Conservation (phyloP, 2,797 vertebrate species). For the Cichlasoma orientale region DNA sequence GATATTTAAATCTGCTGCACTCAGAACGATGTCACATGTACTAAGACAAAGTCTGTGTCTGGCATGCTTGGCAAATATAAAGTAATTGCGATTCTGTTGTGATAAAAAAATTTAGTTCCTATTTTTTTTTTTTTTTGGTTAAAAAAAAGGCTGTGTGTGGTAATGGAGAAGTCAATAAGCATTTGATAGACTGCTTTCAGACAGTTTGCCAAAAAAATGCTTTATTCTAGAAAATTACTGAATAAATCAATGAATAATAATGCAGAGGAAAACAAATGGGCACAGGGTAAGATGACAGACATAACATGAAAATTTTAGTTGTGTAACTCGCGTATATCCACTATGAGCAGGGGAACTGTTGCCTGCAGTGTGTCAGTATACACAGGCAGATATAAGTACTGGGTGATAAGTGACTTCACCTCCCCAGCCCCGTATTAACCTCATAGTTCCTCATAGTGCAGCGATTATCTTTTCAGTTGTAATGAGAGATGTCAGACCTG, state of each 20-base stretch:
- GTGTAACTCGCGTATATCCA: neutral
- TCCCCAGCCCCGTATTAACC: constrained; percentile 12
- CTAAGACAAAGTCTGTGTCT: neutral
- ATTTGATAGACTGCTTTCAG: neutral
- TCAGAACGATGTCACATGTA: neutral
- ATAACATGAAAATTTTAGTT: neutral
- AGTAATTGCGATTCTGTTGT: neutral
- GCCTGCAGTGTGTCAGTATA: constrained; percentile 29
- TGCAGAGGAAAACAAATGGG: neutral
- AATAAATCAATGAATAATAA: neutral
- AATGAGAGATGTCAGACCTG: constrained; percentile 1
- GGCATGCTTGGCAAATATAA: neutral
- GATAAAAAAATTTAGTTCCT: constrained; percentile 1
- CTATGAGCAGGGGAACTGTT: constrained; percentile 5
- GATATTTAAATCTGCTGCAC: neutral
- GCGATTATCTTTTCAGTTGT: constrained; percentile 13
- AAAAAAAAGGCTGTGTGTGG: neutral
- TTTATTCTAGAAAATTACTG: neutral
- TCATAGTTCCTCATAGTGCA: constrained; percentile 26
- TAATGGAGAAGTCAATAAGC: neutral
- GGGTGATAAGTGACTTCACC: constrained; percentile 44
- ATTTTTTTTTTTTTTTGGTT: neutral
- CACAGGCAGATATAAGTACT: constrained; percentile 8
- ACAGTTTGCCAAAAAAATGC: neutral
- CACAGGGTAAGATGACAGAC: neutral